Conservation (phyloP, 1,140 invertebrate species). For the Drosophila serrata region DNA sequence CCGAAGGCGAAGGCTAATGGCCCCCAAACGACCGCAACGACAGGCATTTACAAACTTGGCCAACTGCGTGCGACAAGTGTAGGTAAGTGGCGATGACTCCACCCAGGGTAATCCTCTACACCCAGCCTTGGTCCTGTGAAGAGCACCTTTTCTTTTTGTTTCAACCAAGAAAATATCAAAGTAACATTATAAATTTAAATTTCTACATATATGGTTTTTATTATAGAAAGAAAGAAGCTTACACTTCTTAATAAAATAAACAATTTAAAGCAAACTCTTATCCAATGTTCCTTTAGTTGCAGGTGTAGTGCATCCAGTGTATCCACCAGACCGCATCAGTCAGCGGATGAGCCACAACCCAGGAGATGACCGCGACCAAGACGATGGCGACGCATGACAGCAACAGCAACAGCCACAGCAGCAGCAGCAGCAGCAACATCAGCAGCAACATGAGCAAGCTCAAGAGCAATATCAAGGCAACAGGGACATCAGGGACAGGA, state of each 20-base stretch:
- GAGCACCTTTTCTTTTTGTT: background rate
- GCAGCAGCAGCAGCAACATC: slow-evolving; percentile 13
- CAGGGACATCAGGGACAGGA: slow-evolving; percentile 20
- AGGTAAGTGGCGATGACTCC: slow-evolving; percentile 44
- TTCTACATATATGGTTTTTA: background rate
- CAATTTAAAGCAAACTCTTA: background rate
- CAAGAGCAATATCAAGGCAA: slow-evolving; percentile 56
- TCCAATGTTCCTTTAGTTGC: background rate
- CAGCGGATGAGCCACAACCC: slow-evolving; percentile 56
- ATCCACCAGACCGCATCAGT: slow-evolving; percentile 23
- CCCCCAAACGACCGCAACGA: slow-evolving; percentile 56
- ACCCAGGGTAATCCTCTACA: slow-evolving; percentile 7
- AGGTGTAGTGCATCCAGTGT: slow-evolving; percentile 33
- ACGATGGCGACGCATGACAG: slow-evolving; percentile 33
- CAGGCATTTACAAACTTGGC: slow-evolving; percentile 65
- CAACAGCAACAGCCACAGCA: slow-evolving; percentile 10
- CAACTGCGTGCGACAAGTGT: slow-evolving; percentile 72
- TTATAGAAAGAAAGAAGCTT: background rate
- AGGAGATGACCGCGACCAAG: slow-evolving; percentile 74
- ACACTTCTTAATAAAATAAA: background rate
- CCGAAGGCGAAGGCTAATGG: slow-evolving; percentile 72
- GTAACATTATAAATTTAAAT: background rate
- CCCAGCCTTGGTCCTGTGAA: background rate
- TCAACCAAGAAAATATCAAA: too few species aligned
- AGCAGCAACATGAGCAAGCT: slow-evolving; percentile 53